Base-by-base conservation (phyloP, 1,140 invertebrate genomes). In the Drosophila asahinai region DNA sequence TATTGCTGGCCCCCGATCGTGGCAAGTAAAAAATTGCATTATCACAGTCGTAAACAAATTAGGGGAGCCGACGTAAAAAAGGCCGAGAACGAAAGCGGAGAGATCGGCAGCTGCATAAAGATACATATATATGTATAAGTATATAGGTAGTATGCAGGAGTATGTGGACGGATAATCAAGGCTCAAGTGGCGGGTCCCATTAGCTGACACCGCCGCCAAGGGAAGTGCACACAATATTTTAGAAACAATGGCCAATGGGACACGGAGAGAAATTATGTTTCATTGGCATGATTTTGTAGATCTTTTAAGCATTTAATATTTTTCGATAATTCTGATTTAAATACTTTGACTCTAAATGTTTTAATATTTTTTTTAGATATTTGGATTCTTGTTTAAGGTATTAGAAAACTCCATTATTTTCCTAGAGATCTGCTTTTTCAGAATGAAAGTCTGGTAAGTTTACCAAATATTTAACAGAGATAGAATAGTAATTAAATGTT, bases 31-130 rank as follows among this genome's bases (percentile, higher is more conserved):
- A 90, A 90, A 90, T 90, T 90, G 86, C 86, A 90, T 90, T 90
- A 90, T 82, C 86, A 30, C 36, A 80, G 79, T 74, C 71, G 90
- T 90, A 90, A 90, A 90, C 86, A 90, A 90, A 90, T 90, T 90
- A 86, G 82, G 82, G 77, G 60, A 33, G 54, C 61, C 54, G 25
- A 36, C 43, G 15, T 61, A 19, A 51, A 33, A 74, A 52, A 76
- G 54, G 22, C 43, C 1, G 36, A 70, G 57, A 40, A 59, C 59
- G 57, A 27, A 47, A 47, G 59, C 49, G 22, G 58, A 42, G 38
- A 51, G 65, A 75, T 63, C 51, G 71, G 82, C 62, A 75, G 64
- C 51, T 72, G 83, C 61, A 60, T 43, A 22, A 19, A 11, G 8
- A 17, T 47, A 9, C 4, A 14, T 19, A 22, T 9, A 17, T 36